Percentiles rank a stretch among this genome's conserved stretches.
Conservation (phyloP, 1,140 invertebrate species). For the Drosophila ogumai region DNA sequence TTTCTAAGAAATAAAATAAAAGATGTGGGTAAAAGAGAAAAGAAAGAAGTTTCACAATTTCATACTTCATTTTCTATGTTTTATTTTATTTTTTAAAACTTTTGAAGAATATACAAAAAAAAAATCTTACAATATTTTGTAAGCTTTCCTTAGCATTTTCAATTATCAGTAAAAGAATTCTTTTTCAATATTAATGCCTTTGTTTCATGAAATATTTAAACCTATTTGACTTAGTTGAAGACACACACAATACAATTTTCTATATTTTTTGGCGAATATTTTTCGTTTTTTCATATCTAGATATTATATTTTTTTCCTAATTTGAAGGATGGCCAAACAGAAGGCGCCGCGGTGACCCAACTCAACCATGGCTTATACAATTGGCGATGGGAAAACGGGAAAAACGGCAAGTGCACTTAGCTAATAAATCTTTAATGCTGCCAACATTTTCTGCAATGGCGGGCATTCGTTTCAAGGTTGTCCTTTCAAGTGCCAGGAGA, state of each 20-base stretch:
- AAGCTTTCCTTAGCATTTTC: neutral
- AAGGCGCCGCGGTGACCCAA: conserved; percentile 56
- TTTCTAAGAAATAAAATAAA: neutral
- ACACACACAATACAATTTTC: conserved; percentile 6
- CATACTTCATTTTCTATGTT: too few relatives aligned
- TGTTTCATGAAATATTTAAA: conserved; percentile 28
- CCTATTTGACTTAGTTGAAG: conserved; percentile 5
- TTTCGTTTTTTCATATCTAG: conserved; percentile 12
- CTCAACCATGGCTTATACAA: conserved; percentile 52
- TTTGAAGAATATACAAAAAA: neutral
- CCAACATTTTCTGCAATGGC: conserved; percentile 59
- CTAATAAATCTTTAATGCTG: conserved; percentile 78
- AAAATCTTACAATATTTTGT: neutral
- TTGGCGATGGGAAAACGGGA: conserved; percentile 14
- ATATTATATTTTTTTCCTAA: conserved; percentile 16
- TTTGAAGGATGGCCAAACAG: conserved; percentile 53
- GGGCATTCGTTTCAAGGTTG: conserved; percentile 71
- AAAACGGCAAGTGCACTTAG: conserved; percentile 73
- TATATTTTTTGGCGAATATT: neutral
- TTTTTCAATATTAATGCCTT: neutral
- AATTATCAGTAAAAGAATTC: neutral
- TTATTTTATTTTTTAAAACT: too few relatives aligned
- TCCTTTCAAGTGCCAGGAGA: conserved; percentile 65
- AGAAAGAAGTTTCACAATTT: too few relatives aligned
- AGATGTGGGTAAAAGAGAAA: neutral